These are phyloP conservation scores for Opisthocomus hoazin DNA, from an alignment of 2,113 vertebrate genomes.

Conservation along the genomic window DNA sequence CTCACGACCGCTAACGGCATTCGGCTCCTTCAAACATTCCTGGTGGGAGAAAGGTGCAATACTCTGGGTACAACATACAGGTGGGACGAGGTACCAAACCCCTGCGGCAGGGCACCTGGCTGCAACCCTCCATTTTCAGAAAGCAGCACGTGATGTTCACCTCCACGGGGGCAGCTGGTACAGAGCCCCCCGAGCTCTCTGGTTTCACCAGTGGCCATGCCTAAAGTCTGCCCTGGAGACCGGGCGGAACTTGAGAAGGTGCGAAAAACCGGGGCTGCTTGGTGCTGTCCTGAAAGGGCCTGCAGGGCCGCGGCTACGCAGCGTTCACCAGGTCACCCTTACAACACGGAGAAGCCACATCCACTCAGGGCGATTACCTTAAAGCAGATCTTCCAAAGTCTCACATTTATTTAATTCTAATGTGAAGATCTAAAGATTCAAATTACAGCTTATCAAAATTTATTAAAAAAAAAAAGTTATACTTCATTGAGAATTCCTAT, in stretches of 20 bases:
- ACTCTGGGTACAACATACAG: neutral
- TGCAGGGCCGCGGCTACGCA: neutral
- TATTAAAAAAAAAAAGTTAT: neutral
- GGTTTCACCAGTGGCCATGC: neutral
- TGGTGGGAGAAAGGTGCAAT: neutral
- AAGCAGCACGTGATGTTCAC: neutral
- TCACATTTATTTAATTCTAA: neutral
- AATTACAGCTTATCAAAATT: neutral
- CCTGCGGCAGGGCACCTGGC: neutral
- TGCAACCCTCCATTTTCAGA: neutral
- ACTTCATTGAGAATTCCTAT: neutral
- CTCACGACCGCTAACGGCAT: neutral
- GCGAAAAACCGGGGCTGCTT: neutral
- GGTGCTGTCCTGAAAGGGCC: neutral
- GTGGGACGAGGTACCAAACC: neutral
- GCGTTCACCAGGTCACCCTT: neutral
- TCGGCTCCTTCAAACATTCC: neutral
- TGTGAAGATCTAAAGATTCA: neutral
- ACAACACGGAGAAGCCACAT: accelerated
- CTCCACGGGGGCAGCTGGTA: accelerated
- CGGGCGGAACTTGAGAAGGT: neutral
- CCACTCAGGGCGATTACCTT: neutral
- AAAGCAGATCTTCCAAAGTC: neutral
- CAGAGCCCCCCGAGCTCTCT: neutral
- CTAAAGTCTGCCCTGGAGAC: neutral